phyloP scores from a whole-genome alignment of 2,888 invertebrate genomes.

The Argynnis bischoffii region DNA sequence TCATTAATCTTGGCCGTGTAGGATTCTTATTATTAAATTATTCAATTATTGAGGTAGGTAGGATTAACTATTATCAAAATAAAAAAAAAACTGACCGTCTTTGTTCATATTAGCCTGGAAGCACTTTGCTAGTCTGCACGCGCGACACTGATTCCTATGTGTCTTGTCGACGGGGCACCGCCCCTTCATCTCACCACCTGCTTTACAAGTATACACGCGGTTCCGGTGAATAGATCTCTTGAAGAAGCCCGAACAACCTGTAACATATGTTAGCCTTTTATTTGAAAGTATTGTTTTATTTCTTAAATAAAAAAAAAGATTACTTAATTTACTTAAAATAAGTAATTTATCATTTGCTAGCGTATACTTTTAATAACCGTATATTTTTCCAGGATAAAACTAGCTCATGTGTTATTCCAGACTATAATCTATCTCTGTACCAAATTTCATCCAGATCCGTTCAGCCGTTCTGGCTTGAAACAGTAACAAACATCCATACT shows the following conservation, averaged over 20 bases:
- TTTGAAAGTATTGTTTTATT: background rate
- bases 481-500: too few species aligned
- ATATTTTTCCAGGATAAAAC: too few species aligned
- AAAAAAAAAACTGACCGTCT: constrained; percentile 89
- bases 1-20: background rate
- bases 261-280: constrained; percentile 17
- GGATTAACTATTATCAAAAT: too few species aligned
- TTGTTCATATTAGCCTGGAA: constrained; percentile 98
- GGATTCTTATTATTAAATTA: background rate
- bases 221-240: constrained; percentile 98
- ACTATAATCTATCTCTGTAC: too few species aligned
- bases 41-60: background rate
- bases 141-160: constrained; percentile 97
- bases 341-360: too few species aligned
- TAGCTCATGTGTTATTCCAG: too few species aligned
- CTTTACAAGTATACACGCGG: constrained; percentile 98
- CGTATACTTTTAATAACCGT: too few species aligned
- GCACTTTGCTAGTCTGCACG: constrained; percentile 96
- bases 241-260: constrained; percentile 97
- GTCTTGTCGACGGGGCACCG: constrained; percentile 98
- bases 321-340: too few species aligned
- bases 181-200: constrained; percentile 95
- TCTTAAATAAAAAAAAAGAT: background rate
- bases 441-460: too few species aligned
- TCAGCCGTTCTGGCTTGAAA: too few species aligned